Conservation (phyloP, 2,888 invertebrate genomes). For the Gastracanthus pulcherrimus region DNA sequence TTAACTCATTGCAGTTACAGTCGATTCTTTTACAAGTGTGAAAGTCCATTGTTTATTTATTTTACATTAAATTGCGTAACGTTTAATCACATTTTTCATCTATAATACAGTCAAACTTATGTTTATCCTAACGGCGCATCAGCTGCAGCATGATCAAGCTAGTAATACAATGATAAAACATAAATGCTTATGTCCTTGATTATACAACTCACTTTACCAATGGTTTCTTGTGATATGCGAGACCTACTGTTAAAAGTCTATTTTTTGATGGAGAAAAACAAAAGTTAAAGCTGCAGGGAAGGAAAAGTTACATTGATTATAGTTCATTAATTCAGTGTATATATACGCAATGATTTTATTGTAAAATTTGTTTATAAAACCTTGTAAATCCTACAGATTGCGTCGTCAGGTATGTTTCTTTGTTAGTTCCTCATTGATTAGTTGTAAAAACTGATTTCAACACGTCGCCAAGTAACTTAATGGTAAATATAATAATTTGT, state of each 20-base stretch:
- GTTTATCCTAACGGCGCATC: constrained; percentile 27
- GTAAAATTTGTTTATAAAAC: constrained; percentile 38
- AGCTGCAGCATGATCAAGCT: constrained; percentile 7
- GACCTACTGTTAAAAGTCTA: constrained; percentile 1
- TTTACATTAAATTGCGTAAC: constrained; percentile 47
- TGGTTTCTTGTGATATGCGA: constrained; percentile 26
- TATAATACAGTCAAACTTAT: constrained; percentile 35
- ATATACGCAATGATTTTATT: constrained; percentile 19
- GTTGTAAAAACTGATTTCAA: constrained; percentile 13
- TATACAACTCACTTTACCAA: not conserved
- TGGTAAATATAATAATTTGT: constrained; percentile 26
- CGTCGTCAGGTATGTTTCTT: constrained; percentile 27
- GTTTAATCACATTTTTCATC: constrained; percentile 43
- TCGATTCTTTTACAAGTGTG: constrained; percentile 27
- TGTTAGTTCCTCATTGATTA: constrained; percentile 12
- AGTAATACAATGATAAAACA: not conserved
- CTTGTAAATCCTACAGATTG: constrained; percentile 24
- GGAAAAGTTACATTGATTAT: constrained; percentile 32
- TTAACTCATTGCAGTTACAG: not conserved
- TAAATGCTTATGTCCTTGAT: not conserved
- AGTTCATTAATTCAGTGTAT: constrained; percentile 16
- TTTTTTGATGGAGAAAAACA: not conserved
- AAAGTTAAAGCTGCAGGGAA: not conserved
- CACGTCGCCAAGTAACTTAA: constrained; percentile 1
- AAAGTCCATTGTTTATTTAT: constrained; percentile 24